A percentile compares a stretch with the other conserved stretches of the same genome.
Conservation (phyloP, 2,888 invertebrate species). For the Pachymerium ferrugineum region DNA sequence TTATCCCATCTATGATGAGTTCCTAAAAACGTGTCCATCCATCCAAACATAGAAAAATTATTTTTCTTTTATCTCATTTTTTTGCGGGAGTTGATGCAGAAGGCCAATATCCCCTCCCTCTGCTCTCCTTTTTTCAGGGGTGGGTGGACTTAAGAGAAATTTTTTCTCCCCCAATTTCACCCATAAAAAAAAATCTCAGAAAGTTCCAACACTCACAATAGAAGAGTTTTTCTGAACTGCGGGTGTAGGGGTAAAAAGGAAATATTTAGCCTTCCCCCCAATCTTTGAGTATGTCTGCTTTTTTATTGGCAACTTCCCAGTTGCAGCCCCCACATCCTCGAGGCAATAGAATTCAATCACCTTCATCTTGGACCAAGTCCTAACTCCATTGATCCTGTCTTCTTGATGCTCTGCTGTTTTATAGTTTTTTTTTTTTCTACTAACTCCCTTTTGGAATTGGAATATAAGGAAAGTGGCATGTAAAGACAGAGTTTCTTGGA, state of each 20-base stretch:
- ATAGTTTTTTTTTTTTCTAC: neutral
- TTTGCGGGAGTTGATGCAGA: no score
- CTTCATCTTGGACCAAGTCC: slow-evolving; percentile 12
- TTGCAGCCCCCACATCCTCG: neutral
- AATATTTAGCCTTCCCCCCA: neutral
- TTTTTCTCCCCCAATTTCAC: neutral
- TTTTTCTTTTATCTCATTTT: no score
- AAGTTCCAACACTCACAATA: no score
- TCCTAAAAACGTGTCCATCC: no score
- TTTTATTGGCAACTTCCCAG: slow-evolving; percentile 13
- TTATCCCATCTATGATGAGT: no score
- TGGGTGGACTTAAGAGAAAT: neutral
- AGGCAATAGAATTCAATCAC: slow-evolving; percentile 13
- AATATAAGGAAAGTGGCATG: no score
- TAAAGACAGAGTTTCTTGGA: no score
- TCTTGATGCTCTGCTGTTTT: slow-evolving; percentile 13
- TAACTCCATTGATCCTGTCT: slow-evolving; percentile 13
- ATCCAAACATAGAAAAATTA: no score
- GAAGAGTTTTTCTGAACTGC: neutral
- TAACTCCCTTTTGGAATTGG: no score
- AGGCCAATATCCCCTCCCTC: neutral
- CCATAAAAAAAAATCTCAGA: neutral
- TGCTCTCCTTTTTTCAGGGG: no score
- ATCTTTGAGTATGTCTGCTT: neutral
- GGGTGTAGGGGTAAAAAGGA: neutral